Conservation (phyloP, 1,140 invertebrate species). For the Drosophila arizonae region DNA sequence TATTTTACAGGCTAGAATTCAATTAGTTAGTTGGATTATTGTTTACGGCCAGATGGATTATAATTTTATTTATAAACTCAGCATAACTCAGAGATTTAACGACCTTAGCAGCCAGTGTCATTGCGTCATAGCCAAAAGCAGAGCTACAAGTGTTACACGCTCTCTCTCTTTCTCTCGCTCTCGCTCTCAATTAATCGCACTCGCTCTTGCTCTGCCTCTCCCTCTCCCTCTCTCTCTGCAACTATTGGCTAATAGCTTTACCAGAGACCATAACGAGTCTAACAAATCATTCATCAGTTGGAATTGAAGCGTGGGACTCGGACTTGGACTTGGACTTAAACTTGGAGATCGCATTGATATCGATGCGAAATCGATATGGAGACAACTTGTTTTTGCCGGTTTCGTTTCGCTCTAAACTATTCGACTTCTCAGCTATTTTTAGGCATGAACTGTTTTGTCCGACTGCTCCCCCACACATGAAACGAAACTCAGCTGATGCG, state of each 20-base stretch:
- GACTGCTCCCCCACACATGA: neutral
- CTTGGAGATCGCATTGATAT: constrained; percentile 17
- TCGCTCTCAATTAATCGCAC: neutral
- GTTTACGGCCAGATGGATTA: too few species aligned
- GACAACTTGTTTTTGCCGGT: constrained; percentile 20
- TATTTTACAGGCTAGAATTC: too few species aligned
- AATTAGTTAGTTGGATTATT: too few species aligned
- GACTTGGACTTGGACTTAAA: constrained; percentile 24
- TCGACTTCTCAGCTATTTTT: constrained; percentile 30
- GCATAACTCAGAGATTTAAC: neutral
- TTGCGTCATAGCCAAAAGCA: constrained; percentile 23
- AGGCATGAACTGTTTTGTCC: constrained; percentile 26
- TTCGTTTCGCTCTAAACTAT: constrained; percentile 1
- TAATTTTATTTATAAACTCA: neutral
- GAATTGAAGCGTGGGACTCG: constrained; percentile 47
- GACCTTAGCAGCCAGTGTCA: constrained; percentile 21
- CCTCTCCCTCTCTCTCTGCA: neutral
- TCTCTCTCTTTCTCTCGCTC: neutral
- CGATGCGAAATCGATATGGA: constrained; percentile 1
- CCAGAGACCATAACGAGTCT: constrained; percentile 18
- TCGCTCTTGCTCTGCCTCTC: neutral
- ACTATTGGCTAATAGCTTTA: neutral
- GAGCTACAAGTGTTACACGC: neutral
- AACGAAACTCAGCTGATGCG: neutral
- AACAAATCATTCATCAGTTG: neutral